Percentiles rank a stretch among this genome's conserved stretches.
phyloP scores from a whole-genome alignment of 2,113 vertebrate species.

The Xiphophorus maculatus region DNA sequence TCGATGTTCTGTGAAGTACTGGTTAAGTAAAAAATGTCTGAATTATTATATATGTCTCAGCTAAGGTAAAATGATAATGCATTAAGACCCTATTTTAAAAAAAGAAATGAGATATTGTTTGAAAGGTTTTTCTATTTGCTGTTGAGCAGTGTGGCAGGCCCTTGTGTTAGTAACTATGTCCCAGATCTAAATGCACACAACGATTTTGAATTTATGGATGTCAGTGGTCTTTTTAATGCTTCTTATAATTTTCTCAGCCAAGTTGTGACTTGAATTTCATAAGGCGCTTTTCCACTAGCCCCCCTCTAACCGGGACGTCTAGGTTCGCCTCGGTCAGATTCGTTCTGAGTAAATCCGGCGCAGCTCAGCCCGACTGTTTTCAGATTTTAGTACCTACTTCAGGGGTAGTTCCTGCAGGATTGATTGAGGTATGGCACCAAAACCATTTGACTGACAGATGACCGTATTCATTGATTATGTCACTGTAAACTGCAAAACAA shows the following conservation, averaged over 20 bases:
- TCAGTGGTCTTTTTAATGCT: neutral
- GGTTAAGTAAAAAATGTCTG: neutral
- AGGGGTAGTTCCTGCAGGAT: too few species aligned
- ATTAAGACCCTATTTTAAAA: neutral
- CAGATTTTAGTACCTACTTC: too few species aligned
- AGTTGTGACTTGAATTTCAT: neutral
- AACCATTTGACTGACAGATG: too few species aligned
- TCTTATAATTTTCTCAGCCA: neutral
- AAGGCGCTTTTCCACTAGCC: neutral
- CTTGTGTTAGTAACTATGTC: neutral
- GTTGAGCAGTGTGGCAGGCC: neutral
- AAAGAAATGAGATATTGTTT: neutral
- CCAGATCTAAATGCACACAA: neutral
- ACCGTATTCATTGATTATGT: too few species aligned
- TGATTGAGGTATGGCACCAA: too few species aligned
- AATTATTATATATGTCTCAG: neutral
- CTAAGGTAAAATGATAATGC: neutral
- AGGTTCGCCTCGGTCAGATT: too few species aligned
- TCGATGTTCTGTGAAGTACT: neutral
- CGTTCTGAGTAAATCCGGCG: too few species aligned
- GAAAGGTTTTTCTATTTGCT: neutral
- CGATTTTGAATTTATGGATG: conserved; percentile 4
- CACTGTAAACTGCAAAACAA: too few species aligned
- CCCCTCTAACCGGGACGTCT: too few species aligned
- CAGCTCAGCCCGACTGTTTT: too few species aligned